A percentile compares a stretch with the other conserved stretches of the same genome.
These are phyloP conservation scores for Paracentrotus lividus DNA, from an alignment of 53 echinoderm and acorn worm species.

Conservation along the genomic window DNA sequence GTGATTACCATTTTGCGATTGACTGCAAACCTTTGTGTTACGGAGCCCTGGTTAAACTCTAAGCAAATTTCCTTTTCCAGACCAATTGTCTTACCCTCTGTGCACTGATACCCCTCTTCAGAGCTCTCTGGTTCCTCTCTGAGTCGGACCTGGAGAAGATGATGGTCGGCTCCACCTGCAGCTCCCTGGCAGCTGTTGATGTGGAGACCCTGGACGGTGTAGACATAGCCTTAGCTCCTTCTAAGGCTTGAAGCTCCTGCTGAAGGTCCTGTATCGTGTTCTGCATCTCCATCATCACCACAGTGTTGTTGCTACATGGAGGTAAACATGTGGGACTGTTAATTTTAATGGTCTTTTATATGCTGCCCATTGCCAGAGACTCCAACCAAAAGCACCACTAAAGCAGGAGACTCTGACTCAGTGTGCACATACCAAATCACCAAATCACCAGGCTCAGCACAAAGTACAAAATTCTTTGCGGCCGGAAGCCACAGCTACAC, in stretches of 20 bases:
- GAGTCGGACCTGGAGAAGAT: slow-evolving; percentile 94
- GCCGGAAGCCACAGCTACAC: too few relatives aligned
- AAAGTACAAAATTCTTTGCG: too few relatives aligned
- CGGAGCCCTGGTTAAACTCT: too few relatives aligned
- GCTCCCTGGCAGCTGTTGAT: slow-evolving; percentile 41
- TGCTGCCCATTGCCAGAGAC: too few relatives aligned
- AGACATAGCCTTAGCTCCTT: slow-evolving; percentile 80
- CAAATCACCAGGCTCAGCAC: too few relatives aligned
- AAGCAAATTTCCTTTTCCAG: background rate
- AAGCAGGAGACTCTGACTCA: too few relatives aligned
- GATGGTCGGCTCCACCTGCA: slow-evolving; percentile 82
- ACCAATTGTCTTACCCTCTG: slow-evolving; percentile 76
- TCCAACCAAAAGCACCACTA: too few relatives aligned
- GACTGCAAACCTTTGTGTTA: too few relatives aligned
- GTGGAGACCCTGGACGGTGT: slow-evolving; percentile 74
- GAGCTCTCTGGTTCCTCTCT: slow-evolving; percentile 91
- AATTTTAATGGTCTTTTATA: background rate
- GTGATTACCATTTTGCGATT: too few relatives aligned
- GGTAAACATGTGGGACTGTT: background rate
- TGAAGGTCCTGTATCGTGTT: slow-evolving; percentile 94
- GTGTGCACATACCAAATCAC: too few relatives aligned
- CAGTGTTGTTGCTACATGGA: slow-evolving; percentile 84
- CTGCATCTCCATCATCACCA: slow-evolving; percentile 93
- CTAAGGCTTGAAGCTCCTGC: slow-evolving; percentile 86
- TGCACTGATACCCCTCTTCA: slow-evolving; percentile 91